Evolutionary conservation across 2,888 invertebrate species (phyloP).

Genomic region (Meliscaeva auricollis): DNA sequence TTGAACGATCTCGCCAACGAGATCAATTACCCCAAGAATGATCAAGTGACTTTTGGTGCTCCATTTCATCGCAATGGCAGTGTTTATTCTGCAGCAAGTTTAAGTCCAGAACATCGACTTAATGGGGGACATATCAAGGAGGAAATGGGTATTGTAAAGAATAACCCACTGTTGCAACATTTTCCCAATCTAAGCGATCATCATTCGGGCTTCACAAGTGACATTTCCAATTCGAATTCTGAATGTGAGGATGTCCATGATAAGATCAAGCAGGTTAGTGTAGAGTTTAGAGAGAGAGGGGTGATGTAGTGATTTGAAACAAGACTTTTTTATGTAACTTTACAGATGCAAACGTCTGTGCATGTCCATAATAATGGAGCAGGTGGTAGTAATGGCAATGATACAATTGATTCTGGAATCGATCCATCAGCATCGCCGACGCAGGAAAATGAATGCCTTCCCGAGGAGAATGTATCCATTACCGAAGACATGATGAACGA

Average conservation of each 20-base stretch:
- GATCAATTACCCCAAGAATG: conserved; percentile 84
- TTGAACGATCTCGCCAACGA: conserved; percentile 82
- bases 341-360: conserved; percentile 88
- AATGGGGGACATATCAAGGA: conserved; percentile 84
- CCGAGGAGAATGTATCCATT: conserved; percentile 93
- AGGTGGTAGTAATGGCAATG: conserved; percentile 75
- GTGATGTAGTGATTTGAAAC: not conserved
- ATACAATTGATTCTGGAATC: conserved; percentile 74
- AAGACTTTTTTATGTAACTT: conserved; percentile 19
- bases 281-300: conserved; percentile 5
- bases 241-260: conserved; percentile 86
- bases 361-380: conserved; percentile 86
- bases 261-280: conserved; percentile 82
- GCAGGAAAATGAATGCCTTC: conserved; percentile 88
- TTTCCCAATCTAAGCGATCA: conserved; percentile 86
- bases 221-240: conserved; percentile 87
- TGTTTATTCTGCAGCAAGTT: conserved; percentile 81
- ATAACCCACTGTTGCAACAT: conserved; percentile 89
- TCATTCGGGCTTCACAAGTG: conserved; percentile 85
- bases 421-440: conserved; percentile 80
- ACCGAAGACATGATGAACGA: conserved; percentile 89
- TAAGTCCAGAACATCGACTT: conserved; percentile 80
- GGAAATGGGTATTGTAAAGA: conserved; percentile 90
- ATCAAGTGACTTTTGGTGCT: conserved; percentile 83
- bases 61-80: conserved; percentile 83